Evolutionary conservation across 2,113 vertebrate genomes (phyloP).

Genomic region (Rattus norvegicus): DNA sequence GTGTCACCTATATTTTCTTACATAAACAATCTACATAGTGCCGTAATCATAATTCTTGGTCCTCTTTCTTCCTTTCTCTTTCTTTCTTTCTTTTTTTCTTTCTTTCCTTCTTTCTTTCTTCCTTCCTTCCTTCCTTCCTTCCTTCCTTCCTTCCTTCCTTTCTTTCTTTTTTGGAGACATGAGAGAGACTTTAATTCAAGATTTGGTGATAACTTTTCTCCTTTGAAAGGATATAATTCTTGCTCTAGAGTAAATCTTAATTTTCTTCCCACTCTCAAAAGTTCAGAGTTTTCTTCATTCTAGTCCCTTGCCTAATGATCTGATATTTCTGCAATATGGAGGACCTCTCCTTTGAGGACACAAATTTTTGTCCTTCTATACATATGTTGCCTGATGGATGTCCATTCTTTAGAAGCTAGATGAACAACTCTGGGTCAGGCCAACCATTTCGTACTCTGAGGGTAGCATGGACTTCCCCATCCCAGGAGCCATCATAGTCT

Average conservation of each 20-base stretch:
- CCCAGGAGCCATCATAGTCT: not conserved
- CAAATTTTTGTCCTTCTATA: not conserved
- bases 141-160: no score
- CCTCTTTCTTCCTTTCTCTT: not conserved
- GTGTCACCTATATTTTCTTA: not conserved
- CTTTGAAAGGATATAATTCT: not conserved
- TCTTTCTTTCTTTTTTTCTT: no score
- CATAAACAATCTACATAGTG: not conserved
- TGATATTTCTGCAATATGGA: not conserved
- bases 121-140: no score
- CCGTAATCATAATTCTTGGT: not conserved
- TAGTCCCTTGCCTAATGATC: not conserved
- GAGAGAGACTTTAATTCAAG: constrained; percentile 14
- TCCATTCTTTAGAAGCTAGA: not conserved
- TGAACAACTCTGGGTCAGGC: not conserved
- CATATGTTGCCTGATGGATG: not conserved
- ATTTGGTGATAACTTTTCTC: constrained; percentile 1
- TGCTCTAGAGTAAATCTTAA: not conserved
- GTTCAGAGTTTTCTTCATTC: not conserved
- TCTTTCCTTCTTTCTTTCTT: no score
- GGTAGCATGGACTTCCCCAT: not conserved
- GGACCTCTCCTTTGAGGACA: not conserved
- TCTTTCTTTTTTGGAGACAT: not conserved
- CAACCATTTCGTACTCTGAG: not conserved
- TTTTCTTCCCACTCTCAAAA: not conserved